Percentiles rank a stretch among this genome's conserved stretches.
Evolutionary conservation across 2,888 invertebrate species (phyloP).

Genomic region (Dicyrtoma fusca): DNA sequence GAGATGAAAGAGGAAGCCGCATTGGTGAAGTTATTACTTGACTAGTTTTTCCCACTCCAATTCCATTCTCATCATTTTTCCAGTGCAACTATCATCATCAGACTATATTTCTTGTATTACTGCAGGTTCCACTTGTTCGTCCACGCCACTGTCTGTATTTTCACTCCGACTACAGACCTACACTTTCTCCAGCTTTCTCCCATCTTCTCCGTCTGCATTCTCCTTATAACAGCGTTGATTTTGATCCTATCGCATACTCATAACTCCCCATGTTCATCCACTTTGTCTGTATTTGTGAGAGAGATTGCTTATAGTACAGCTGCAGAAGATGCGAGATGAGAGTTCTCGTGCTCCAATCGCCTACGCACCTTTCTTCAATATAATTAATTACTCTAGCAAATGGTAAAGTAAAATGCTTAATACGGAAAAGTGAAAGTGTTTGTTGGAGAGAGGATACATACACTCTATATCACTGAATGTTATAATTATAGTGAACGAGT

Average conservation of each 20-base stretch:
- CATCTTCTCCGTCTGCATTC: neutral
- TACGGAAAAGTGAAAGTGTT: no score
- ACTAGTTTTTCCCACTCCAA: conserved; percentile 10
- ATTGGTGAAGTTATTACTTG: conserved; percentile 14
- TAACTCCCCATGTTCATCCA: neutral
- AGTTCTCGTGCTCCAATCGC: neutral
- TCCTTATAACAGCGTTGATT: neutral
- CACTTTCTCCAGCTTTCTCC: no score
- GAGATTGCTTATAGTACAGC: neutral
- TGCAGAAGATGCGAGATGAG: neutral
- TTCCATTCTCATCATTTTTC: conserved; percentile 19
- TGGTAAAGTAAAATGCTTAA: no score
- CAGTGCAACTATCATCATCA: conserved; percentile 17
- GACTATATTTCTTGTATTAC: no score
- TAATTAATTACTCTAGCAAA: conserved; percentile 1
- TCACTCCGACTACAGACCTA: no score
- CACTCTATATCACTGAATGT: no score
- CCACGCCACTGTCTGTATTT: neutral
- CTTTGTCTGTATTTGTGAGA: neutral
- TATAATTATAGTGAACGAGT: no score
- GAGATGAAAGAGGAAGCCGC: conserved; percentile 15
- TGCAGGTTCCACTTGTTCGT: no score
- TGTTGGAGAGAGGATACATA: no score
- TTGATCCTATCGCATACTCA: neutral
- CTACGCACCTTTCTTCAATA: neutral